Percentiles rank a stretch among this genome's conserved stretches.
These are phyloP conservation scores for Ctenosaura bakeri DNA, from an alignment of 2,797 vertebrate genomes.

Conservation along the genomic window DNA sequence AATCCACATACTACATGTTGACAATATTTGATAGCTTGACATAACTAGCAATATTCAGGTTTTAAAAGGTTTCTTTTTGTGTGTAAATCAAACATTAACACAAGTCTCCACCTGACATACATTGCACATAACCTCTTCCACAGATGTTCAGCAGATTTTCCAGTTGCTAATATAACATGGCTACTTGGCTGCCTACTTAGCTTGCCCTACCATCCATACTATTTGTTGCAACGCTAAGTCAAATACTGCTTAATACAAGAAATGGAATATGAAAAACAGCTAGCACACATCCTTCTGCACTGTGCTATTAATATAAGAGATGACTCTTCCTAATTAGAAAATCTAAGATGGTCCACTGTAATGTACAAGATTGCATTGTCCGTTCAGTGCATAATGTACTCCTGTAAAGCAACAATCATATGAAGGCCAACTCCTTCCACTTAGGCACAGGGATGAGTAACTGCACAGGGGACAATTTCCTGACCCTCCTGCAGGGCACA, in stretches of 20 bases:
- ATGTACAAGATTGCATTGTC: conserved; percentile 11
- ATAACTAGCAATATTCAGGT: background rate
- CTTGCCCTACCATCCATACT: background rate
- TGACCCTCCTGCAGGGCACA: too few relatives aligned
- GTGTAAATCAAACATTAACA: conserved; percentile 19
- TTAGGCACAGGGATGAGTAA: background rate
- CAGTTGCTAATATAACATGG: background rate
- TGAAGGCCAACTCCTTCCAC: background rate
- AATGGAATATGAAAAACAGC: background rate
- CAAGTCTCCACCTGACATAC: too few relatives aligned
- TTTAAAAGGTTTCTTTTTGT: background rate
- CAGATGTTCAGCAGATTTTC: too few relatives aligned
- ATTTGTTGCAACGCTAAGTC: background rate
- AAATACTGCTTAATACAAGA: background rate
- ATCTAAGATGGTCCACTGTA: conserved; percentile 19
- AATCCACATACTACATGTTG: background rate
- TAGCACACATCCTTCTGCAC: background rate
- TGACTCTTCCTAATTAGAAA: background rate
- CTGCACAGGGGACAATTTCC: too few relatives aligned
- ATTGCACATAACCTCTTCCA: too few relatives aligned
- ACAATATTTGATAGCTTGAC: background rate
- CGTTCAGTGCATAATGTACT: conserved; percentile 39
- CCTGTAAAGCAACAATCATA: conserved; percentile 26
- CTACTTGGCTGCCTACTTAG: background rate
- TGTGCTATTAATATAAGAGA: background rate